These are phyloP conservation scores for Drymonia ruficornis DNA, from an alignment of 2,888 invertebrate species.

Conservation along the genomic window DNA sequence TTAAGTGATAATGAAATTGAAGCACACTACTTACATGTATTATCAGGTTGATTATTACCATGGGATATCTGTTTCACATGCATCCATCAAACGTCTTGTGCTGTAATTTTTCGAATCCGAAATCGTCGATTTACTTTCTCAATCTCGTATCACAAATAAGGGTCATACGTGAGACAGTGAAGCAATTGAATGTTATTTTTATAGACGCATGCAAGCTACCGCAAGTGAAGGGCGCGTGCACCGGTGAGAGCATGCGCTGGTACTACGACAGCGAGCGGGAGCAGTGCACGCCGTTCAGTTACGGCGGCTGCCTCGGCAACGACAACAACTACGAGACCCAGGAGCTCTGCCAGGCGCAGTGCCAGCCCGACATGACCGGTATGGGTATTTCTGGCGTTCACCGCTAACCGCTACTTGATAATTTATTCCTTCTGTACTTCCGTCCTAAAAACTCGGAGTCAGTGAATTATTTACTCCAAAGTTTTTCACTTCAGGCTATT, in stretches of 20 bases:
- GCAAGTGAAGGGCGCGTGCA: constrained; percentile 92
- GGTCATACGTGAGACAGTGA: too few species aligned
- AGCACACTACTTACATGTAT: too few species aligned
- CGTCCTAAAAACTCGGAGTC: too few species aligned
- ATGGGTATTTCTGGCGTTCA: constrained; percentile 20
- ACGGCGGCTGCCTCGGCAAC: constrained; percentile 96
- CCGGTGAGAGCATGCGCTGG: constrained; percentile 91
- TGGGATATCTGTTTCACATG: too few species aligned
- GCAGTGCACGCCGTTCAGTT: constrained; percentile 93
- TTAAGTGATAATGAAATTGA: not conserved
- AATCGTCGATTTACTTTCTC: too few species aligned
- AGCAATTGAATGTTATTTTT: too few species aligned
- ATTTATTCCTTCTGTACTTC: too few species aligned
- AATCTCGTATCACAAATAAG: too few species aligned
- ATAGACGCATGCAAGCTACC: constrained; percentile 92
- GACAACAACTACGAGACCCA: constrained; percentile 92
- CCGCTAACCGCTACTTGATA: too few species aligned
- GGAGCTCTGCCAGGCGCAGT: constrained; percentile 91
- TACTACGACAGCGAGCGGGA: constrained; percentile 91
- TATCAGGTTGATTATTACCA: too few species aligned
- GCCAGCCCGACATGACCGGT: constrained; percentile 87
- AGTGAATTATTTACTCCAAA: too few species aligned
- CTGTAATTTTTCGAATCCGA: not conserved
- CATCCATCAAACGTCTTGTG: not conserved
- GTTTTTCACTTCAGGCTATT: too few species aligned